A percentile compares a stretch with the other conserved stretches of the same genome.
These are phyloP conservation scores for Drusus annulatus DNA, from an alignment of 1,140 invertebrate genomes.

Conservation along the genomic window DNA sequence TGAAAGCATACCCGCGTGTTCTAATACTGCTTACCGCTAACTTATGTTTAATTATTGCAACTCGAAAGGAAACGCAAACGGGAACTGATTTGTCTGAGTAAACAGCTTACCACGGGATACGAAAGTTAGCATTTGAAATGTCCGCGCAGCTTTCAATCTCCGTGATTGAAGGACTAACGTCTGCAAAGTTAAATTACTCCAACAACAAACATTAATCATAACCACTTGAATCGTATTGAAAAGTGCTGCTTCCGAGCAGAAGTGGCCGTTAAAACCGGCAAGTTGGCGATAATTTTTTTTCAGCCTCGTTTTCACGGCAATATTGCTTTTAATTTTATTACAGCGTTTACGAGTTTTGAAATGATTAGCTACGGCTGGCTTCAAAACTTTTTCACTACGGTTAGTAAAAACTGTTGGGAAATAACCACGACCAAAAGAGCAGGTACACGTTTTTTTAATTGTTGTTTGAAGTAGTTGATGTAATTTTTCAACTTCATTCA, in stretches of 20 bases:
- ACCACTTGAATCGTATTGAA: conserved; percentile 22
- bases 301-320: not conserved
- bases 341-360: conserved; percentile 17
- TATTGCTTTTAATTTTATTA: conserved; percentile 3
- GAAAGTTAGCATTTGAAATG: too few species aligned
- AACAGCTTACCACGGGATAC: not conserved
- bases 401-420: conserved; percentile 14
- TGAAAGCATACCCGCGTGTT: too few species aligned
- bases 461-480: not conserved
- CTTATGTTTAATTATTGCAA: not conserved
- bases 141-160: too few species aligned
- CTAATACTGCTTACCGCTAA: too few species aligned
- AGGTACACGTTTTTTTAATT: not conserved
- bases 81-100: conserved; percentile 12
- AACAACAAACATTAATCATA: conserved; percentile 44
- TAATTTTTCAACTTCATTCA: conserved; percentile 6
- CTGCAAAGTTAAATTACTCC: conserved; percentile 57
- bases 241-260: conserved; percentile 7
- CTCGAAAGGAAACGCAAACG: conserved; percentile 1
- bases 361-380: not conserved
- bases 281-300: conserved; percentile 14
- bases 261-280: not conserved
- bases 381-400: not conserved
- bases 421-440: not conserved
- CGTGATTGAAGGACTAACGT: conserved; percentile 49